A percentile compares a stretch with the other conserved stretches of the same genome.
Conservation (phyloP, 2,888 invertebrate species). For the Oxytorus armatus region DNA sequence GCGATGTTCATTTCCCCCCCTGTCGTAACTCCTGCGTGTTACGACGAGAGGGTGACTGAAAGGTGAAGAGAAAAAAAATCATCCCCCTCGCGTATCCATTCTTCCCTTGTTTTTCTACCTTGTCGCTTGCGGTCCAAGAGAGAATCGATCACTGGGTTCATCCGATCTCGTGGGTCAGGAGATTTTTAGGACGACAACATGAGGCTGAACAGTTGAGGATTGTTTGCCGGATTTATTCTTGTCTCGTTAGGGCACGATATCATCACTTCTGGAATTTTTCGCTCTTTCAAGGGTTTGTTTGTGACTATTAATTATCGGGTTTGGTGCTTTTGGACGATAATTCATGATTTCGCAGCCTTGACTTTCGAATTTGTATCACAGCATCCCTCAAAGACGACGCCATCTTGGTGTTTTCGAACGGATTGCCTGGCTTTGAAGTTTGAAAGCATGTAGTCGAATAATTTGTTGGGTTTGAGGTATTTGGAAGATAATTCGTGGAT, state of each 20-base stretch:
- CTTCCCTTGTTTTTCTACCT: not conserved
- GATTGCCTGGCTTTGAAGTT: too few relatives aligned
- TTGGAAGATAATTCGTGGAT: not conserved
- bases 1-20: slow-evolving; percentile 43
- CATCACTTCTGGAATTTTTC: too few relatives aligned
- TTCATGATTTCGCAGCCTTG: too few relatives aligned
- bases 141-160: too few relatives aligned
- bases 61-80: slow-evolving; percentile 49
- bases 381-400: too few relatives aligned
- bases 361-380: too few relatives aligned
- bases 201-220: not conserved
- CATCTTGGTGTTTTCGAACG: too few relatives aligned
- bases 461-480: not conserved
- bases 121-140: slow-evolving; percentile 47
- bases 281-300: not conserved
- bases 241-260: too few relatives aligned
- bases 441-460: not conserved
- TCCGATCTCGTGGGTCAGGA: too few relatives aligned
- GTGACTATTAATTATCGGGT: not conserved
- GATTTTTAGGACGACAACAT: too few relatives aligned
- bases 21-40: slow-evolving; percentile 36
- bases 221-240: not conserved
- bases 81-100: slow-evolving; percentile 57
- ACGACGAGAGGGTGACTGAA: slow-evolving; percentile 73
- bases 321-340: not conserved